Evolutionary conservation across 1,140 invertebrate genomes (phyloP).

Genomic region (Eriocheir sinensis): DNA sequence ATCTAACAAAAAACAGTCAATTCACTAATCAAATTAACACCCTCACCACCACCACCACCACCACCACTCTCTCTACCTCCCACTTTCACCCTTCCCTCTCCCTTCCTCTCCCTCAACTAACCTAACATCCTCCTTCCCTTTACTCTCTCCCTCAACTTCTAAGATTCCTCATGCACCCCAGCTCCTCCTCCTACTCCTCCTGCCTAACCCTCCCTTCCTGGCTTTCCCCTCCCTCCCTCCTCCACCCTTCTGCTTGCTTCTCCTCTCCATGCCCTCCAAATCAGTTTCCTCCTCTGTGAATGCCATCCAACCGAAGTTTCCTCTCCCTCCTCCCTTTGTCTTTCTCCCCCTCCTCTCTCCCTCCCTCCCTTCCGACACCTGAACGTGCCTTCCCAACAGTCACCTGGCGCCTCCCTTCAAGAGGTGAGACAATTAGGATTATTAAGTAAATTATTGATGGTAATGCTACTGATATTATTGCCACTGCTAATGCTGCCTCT

Average conservation of each 20-base stretch:
- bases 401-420: background rate
- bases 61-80: too few species aligned
- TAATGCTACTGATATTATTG: too few species aligned
- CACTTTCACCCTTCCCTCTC: background rate
- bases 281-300: constrained; percentile 14
- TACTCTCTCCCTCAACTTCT: background rate
- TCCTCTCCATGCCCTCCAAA: background rate
- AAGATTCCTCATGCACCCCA: too few species aligned
- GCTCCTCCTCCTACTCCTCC: too few species aligned
- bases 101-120: background rate
- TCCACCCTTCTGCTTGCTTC: background rate
- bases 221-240: background rate
- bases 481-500: too few species aligned
- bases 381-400: background rate
- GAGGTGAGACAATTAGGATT: too few species aligned
- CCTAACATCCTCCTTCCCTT: background rate
- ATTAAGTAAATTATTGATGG: too few species aligned
- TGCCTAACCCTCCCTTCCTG: too few species aligned
- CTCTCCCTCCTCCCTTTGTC: background rate
- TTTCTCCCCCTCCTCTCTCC: too few species aligned
- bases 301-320: background rate
- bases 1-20: too few species aligned
- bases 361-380: background rate
- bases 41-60: too few species aligned
- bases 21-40: too few species aligned